Conservation (phyloP, 2,888 invertebrate genomes). For the Mystacides longicornis region DNA sequence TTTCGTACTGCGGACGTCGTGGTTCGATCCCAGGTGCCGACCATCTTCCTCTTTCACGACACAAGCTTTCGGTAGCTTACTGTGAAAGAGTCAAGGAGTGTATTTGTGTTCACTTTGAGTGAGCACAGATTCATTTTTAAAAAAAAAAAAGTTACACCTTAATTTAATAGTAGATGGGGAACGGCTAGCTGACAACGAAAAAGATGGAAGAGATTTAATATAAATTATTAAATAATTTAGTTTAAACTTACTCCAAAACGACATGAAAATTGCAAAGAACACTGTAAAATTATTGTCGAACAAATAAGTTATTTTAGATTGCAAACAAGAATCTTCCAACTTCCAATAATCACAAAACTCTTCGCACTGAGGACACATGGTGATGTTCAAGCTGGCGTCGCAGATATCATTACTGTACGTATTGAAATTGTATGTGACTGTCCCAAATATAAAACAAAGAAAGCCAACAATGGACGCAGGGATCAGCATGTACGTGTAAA, state of each 20-base stretch:
- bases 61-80: no score
- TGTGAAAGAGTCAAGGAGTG: no score
- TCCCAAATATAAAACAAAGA: slow-evolving; percentile 56
- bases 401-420: slow-evolving; percentile 52
- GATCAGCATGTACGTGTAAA: slow-evolving; percentile 77
- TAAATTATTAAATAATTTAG: no score
- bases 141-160: no score
- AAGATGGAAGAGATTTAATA: no score
- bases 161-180: no score
- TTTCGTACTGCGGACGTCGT: no score
- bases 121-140: no score
- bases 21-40: no score
- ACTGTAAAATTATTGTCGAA: slow-evolving; percentile 78
- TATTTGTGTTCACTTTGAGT: no score
- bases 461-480: slow-evolving; percentile 63
- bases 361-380: slow-evolving; percentile 80
- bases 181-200: no score
- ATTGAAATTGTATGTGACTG: slow-evolving; percentile 41
- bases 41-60: no score
- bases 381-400: slow-evolving; percentile 41
- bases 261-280: slow-evolving; percentile 72
- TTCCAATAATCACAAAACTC: slow-evolving; percentile 66
- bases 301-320: slow-evolving; percentile 64
- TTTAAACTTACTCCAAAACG: slow-evolving; percentile 58
- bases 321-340: slow-evolving; percentile 61